Conservation (phyloP, 2,113 vertebrate species). For the Romanogobio albipinnatus region DNA sequence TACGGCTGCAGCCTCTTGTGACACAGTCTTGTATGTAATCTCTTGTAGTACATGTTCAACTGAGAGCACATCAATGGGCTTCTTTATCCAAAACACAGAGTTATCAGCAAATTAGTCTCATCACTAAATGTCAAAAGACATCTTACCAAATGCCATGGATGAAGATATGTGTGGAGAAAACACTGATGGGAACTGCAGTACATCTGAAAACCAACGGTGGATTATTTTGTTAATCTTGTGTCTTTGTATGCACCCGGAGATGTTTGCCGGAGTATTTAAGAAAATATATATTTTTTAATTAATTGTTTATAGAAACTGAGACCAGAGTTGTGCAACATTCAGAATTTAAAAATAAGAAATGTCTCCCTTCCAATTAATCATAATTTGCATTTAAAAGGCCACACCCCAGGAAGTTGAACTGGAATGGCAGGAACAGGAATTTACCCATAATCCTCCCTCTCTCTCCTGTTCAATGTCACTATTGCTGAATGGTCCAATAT, state of each 20-base stretch:
- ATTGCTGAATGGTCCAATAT: too few relatives aligned
- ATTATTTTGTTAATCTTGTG: not conserved
- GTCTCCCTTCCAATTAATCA: not conserved
- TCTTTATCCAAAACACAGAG: constrained; percentile 68
- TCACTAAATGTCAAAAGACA: constrained; percentile 57
- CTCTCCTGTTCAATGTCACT: too few relatives aligned
- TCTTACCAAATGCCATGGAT: constrained; percentile 21
- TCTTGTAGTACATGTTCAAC: constrained; percentile 73
- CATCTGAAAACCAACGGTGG: not conserved
- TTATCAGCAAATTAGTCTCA: constrained; percentile 67
- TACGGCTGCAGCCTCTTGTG: constrained; percentile 56
- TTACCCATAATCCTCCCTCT: not conserved
- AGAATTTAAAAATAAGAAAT: not conserved
- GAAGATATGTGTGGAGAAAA: not conserved
- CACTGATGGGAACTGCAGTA: not conserved
- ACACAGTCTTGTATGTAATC: constrained; percentile 78
- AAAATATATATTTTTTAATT: too few relatives aligned
- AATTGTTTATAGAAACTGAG: too few relatives aligned
- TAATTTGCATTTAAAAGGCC: not conserved
- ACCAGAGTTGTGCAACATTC: not conserved
- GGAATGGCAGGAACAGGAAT: not conserved
- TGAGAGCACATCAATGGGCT: constrained; percentile 69
- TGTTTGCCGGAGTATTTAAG: too few relatives aligned
- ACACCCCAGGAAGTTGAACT: not conserved
- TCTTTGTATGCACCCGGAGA: too few relatives aligned